Evolutionary conservation across 1,140 invertebrate genomes (phyloP).

Genomic region (Diachasma alloeum): DNA sequence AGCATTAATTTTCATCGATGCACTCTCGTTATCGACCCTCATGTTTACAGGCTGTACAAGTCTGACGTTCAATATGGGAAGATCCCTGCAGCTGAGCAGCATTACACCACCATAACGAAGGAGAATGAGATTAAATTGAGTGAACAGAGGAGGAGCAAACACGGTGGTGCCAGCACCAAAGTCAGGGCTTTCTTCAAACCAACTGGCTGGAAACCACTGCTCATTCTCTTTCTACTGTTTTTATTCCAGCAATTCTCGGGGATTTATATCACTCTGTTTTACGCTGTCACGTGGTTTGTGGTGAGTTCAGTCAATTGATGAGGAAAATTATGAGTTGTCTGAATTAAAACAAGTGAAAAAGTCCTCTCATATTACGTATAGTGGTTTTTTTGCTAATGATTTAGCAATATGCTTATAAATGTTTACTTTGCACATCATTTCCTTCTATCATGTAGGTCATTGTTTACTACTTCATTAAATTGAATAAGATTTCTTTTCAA

Average conservation of each 20-base stretch:
- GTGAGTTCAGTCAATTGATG: conserved; percentile 43
- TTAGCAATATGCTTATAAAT: too few species aligned
- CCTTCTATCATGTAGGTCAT: too few species aligned
- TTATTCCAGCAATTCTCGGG: conserved; percentile 72
- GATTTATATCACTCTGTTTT: conserved; percentile 76
- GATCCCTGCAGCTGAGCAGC: conserved; percentile 43
- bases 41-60: conserved; percentile 45
- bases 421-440: too few species aligned
- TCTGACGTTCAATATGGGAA: conserved; percentile 38
- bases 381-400: too few species aligned
- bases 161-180: conserved; percentile 43
- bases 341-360: not conserved
- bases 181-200: conserved; percentile 63
- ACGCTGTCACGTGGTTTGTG: conserved; percentile 72
- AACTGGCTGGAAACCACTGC: conserved; percentile 70
- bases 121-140: conserved; percentile 57
- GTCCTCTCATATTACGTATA: too few species aligned
- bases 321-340: not conserved
- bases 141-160: conserved; percentile 52
- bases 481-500: too few species aligned
- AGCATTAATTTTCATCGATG: too few species aligned
- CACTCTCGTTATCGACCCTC: too few species aligned
- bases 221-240: conserved; percentile 68
- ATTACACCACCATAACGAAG: conserved; percentile 58
- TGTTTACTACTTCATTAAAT: too few species aligned